Conservation (phyloP, 2,113 vertebrate species). For the Octodon degus region DNA sequence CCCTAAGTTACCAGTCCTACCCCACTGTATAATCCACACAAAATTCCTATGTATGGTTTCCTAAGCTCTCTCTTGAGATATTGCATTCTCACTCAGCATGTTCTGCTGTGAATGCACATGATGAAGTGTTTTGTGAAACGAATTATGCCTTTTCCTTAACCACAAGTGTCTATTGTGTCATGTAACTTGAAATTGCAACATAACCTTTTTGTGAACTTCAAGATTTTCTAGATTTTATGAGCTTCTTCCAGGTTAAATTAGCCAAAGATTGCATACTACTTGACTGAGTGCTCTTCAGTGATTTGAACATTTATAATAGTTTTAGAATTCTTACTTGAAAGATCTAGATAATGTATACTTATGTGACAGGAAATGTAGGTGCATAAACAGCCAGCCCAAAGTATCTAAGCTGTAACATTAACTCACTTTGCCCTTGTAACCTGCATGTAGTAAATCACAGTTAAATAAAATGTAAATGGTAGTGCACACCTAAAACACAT, state of each 20-base stretch:
- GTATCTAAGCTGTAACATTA: neutral
- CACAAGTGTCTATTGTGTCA: neutral
- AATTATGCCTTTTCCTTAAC: neutral
- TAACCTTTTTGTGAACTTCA: neutral
- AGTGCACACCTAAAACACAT: neutral
- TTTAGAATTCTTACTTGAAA: neutral
- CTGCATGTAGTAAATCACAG: neutral
- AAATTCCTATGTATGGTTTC: neutral
- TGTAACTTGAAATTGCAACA: neutral
- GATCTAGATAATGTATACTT: neutral
- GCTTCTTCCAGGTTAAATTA: neutral
- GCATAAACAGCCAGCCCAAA: fast-evolving
- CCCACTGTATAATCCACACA: fast-evolving
- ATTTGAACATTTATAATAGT: neutral
- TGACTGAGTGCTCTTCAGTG: neutral
- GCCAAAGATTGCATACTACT: neutral
- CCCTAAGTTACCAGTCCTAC: neutral
- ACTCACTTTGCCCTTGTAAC: neutral
- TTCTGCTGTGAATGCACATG: neutral
- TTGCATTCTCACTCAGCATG: neutral
- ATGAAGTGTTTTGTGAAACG: neutral
- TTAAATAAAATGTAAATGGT: neutral
- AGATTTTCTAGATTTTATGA: neutral
- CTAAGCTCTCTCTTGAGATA: neutral
- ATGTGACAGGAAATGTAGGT: neutral